phyloP scores from a whole-genome alignment of 1,140 invertebrate species.

The Diorhabda elongata region DNA sequence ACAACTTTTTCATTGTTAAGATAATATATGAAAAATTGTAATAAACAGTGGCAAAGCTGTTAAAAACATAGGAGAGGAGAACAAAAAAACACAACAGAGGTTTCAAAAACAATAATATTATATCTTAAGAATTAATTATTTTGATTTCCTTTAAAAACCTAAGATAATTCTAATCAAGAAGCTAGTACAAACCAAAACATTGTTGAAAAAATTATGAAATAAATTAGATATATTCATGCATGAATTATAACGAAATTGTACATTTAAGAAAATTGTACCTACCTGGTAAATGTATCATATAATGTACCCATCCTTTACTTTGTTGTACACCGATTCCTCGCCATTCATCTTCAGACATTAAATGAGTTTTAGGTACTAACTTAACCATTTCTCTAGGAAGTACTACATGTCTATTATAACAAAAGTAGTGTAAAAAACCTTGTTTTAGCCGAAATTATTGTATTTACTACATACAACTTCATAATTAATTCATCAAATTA shows the following conservation, averaged over 20 bases:
- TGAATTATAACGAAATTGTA: not conserved
- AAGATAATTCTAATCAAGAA: not conserved
- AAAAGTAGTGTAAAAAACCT: not conserved
- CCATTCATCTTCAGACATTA: slow-evolving; percentile 92
- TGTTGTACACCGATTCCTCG: slow-evolving; percentile 88
- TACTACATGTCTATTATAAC: slow-evolving; percentile 77
- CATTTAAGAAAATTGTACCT: slow-evolving; percentile 11
- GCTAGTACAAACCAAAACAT: not conserved
- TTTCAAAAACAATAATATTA: not conserved
- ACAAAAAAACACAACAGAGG: not conserved
- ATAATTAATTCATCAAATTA: no score
- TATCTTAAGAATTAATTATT: not conserved
- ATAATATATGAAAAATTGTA: no score
- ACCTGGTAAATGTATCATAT: slow-evolving; percentile 87
- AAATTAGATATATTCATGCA: not conserved
- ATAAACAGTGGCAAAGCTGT: no score
- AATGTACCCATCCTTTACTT: slow-evolving; percentile 91
- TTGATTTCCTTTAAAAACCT: not conserved
- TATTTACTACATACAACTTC: no score
- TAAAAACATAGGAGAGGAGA: no score
- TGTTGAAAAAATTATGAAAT: not conserved
- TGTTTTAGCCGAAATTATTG: no score
- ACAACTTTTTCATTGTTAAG: no score
- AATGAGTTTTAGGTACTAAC: slow-evolving; percentile 80
- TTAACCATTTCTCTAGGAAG: slow-evolving; percentile 88